phyloP scores from a whole-genome alignment of 1,140 invertebrate species.

The Achroia grisella region DNA sequence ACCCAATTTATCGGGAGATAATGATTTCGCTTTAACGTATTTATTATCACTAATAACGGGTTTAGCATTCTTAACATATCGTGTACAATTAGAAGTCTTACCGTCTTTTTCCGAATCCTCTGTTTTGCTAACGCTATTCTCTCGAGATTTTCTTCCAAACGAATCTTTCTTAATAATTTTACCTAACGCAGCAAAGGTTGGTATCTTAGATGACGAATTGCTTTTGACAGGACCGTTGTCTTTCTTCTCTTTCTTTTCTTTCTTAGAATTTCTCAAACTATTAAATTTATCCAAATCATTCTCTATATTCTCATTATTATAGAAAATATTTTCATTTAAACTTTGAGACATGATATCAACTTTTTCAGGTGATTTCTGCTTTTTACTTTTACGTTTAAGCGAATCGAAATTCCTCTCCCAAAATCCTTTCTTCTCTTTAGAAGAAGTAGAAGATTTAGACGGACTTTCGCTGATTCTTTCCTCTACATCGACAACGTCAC shows the following conservation, averaged over 20 bases:
- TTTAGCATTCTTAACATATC: conserved; percentile 65
- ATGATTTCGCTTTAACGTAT: conserved; percentile 55
- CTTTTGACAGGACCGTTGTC: conserved; percentile 52
- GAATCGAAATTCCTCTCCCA: conserved; percentile 74
- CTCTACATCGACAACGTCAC: conserved; percentile 34
- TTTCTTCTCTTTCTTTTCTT: conserved; percentile 45
- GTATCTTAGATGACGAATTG: conserved; percentile 64
- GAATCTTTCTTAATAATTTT: conserved; percentile 72
- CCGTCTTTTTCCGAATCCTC: conserved; percentile 31
- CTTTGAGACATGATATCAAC: conserved; percentile 76
- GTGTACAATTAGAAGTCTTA: conserved; percentile 23
- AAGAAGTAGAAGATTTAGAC: conserved; percentile 55
- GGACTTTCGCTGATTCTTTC: conserved; percentile 49
- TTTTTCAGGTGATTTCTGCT: conserved; percentile 48
- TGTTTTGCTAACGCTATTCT: conserved; percentile 34
- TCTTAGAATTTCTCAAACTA: conserved; percentile 60
- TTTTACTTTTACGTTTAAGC: conserved; percentile 64
- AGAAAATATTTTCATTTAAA: conserved; percentile 77
- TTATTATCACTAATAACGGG: conserved; percentile 52
- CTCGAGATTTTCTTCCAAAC: conserved; percentile 47
- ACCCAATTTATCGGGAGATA: conserved; percentile 52
- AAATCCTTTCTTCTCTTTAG: conserved; percentile 71
- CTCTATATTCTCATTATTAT: conserved; percentile 68
- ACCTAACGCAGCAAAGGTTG: conserved; percentile 62
- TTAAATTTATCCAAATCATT: conserved; percentile 63